A percentile compares a stretch with the other conserved stretches of the same genome.
phyloP scores from a whole-genome alignment of 1,140 invertebrate species.

The Glossosoma conforme region DNA sequence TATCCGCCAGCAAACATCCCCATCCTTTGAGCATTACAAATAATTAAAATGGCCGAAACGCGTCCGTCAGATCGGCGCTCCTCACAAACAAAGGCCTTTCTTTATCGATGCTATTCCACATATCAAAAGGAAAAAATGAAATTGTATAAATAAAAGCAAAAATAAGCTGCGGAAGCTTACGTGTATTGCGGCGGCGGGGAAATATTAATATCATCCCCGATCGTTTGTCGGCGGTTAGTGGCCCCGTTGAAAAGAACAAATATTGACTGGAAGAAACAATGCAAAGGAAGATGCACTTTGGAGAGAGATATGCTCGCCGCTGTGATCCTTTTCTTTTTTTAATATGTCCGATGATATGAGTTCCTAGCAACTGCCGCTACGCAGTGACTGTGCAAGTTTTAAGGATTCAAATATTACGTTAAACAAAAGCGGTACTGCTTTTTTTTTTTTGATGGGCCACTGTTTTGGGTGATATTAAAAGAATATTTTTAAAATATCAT shows the following conservation, averaged over 20 bases:
- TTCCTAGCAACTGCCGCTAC: too few species aligned
- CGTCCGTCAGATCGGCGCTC: neutral
- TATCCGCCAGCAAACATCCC: constrained; percentile 12
- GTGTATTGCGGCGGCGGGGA: constrained; percentile 21
- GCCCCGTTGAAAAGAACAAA: constrained; percentile 22
- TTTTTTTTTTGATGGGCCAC: too few species aligned
- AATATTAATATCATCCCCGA: constrained; percentile 27
- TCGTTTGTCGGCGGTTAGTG: constrained; percentile 30
- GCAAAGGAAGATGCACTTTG: constrained; percentile 13
- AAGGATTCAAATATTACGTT: too few species aligned
- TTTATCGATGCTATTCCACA: neutral
- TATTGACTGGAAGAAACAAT: constrained; percentile 29
- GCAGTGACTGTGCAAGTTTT: too few species aligned
- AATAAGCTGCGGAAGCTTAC: constrained; percentile 26
- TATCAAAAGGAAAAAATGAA: constrained; percentile 16
- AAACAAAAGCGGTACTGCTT: too few species aligned
- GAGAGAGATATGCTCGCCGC: too few species aligned
- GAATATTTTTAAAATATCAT: too few species aligned
- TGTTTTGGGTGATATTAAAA: too few species aligned
- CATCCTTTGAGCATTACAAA: constrained; percentile 3
- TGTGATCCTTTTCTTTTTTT: too few species aligned
- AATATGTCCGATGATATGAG: too few species aligned
- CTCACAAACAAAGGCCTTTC: neutral
- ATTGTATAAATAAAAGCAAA: constrained; percentile 22
- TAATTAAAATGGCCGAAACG: constrained; percentile 2